These are phyloP conservation scores for Xyliphius kryptos DNA, from an alignment of 2,113 vertebrate genomes.

Conservation along the genomic window DNA sequence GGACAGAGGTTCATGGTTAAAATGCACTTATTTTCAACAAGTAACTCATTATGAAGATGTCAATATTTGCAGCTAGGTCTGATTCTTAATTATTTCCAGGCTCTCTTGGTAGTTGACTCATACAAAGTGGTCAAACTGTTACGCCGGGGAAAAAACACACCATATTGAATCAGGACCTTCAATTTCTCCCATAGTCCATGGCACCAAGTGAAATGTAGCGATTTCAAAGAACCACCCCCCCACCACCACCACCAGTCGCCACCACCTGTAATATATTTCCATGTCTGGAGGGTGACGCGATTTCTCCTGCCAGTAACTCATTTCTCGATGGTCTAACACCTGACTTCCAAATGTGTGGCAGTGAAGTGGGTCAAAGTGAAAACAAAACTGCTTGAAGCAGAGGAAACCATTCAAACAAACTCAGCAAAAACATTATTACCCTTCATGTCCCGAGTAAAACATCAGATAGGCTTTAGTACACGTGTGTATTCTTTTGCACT, in stretches of 20 bases:
- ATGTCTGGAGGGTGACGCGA: slow-evolving; percentile 37
- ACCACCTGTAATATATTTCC: slow-evolving; percentile 46
- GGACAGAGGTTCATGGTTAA: no score
- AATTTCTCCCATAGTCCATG: slow-evolving; percentile 20
- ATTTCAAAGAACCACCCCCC: slow-evolving; percentile 34
- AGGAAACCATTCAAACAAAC: no score
- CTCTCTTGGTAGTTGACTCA: slow-evolving; percentile 47
- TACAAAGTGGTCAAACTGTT: slow-evolving; percentile 45
- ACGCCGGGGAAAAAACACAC: slow-evolving; percentile 40
- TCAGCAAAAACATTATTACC: no score
- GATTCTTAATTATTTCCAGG: slow-evolving; percentile 49
- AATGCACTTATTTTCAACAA: no score
- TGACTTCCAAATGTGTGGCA: slow-evolving; percentile 22
- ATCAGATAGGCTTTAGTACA: no score
- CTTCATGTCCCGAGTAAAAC: no score
- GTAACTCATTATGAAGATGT: slow-evolving; percentile 21
- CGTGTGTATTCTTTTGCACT: no score
- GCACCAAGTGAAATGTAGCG: slow-evolving; percentile 25
- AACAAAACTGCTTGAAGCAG: slow-evolving; percentile 9
- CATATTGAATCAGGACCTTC: slow-evolving; percentile 41
- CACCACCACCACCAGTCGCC: slow-evolving; percentile 37
- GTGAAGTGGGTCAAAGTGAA: slow-evolving; percentile 38
- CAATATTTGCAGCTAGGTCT: slow-evolving; percentile 24
- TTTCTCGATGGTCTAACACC: slow-evolving; percentile 32
- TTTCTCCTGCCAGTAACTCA: slow-evolving; percentile 37